Evolutionary conservation across 2,797 vertebrate species (phyloP).

Genomic region (Galagoides demidoff): DNA sequence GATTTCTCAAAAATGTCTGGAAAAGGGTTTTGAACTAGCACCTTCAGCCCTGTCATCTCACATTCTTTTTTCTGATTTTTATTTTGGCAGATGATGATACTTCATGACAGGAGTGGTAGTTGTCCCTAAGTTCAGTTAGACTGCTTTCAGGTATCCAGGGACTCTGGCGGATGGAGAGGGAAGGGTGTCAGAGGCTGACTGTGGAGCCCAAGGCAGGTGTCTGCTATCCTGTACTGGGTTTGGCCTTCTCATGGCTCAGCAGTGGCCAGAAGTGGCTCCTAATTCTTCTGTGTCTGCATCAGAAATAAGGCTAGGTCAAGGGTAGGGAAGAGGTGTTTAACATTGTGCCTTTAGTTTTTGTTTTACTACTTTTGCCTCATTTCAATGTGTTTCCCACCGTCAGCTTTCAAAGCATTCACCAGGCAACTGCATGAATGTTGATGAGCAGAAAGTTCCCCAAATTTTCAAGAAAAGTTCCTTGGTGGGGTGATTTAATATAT

Average conservation of each 20-base stretch:
- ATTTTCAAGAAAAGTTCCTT: not conserved
- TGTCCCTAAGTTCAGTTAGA: not conserved
- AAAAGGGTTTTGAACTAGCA: not conserved
- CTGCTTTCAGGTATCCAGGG: not conserved
- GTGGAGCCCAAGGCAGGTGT: not conserved
- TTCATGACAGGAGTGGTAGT: not conserved
- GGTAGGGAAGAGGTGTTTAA: not conserved
- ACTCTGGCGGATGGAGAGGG: not conserved
- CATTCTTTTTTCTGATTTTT: not conserved
- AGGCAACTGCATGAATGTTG: not conserved
- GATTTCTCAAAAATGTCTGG: conserved; percentile 3
- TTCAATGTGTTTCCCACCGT: not conserved
- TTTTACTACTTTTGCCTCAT: not conserved
- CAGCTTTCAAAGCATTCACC: not conserved
- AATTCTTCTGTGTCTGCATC: not conserved
- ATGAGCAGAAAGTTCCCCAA: not conserved
- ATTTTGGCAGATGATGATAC: not conserved
- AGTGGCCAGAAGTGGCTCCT: not conserved
- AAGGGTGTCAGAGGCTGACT: not conserved
- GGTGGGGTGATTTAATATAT: not conserved
- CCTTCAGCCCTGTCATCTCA: not conserved
- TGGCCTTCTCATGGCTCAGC: not conserved
- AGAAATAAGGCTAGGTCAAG: not conserved
- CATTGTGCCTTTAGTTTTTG: not conserved
- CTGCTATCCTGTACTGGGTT: not conserved